Conservation (phyloP, 2,888 invertebrate genomes). For the Macaria liturata region DNA sequence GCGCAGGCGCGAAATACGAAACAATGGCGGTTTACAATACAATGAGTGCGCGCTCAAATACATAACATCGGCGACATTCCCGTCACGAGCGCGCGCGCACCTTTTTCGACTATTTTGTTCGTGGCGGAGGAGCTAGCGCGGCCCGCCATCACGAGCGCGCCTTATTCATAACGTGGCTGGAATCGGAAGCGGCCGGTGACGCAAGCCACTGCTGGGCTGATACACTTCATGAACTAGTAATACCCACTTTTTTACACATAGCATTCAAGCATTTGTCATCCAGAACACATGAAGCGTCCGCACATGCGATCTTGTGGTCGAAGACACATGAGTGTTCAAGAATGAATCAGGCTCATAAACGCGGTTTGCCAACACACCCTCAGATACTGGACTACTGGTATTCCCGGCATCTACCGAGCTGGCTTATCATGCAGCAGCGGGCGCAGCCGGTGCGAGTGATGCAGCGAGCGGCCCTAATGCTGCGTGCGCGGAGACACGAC, state of each 20-base stretch:
- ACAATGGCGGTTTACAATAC: slow-evolving; percentile 81
- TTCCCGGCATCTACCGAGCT: no score
- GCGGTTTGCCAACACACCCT: no score
- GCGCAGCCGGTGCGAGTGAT: slow-evolving; percentile 35
- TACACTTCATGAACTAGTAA: no score
- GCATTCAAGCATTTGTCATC: no score
- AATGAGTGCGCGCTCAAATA: slow-evolving; percentile 75
- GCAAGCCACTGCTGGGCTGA: no score
- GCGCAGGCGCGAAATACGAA: slow-evolving; percentile 74
- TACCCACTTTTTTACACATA: no score
- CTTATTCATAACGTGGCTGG: slow-evolving; percentile 78
- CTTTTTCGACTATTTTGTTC: slow-evolving; percentile 77
- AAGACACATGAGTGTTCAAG: no score
- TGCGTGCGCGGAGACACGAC: slow-evolving; percentile 60
- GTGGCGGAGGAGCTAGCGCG: slow-evolving; percentile 54
- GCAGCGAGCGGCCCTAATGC: slow-evolving; percentile 63
- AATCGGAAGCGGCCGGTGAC: slow-evolving; percentile 54
- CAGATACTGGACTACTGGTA: no score
- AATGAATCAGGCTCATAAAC: no score
- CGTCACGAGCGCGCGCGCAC: slow-evolving; percentile 75
- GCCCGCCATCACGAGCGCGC: slow-evolving; percentile 49
- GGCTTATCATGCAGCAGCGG: no score
- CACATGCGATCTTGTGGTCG: no score
- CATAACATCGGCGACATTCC: slow-evolving; percentile 74
- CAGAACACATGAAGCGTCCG: no score